phyloP scores from a whole-genome alignment of 1,140 invertebrate species.

The Piezodorus guildinii region DNA sequence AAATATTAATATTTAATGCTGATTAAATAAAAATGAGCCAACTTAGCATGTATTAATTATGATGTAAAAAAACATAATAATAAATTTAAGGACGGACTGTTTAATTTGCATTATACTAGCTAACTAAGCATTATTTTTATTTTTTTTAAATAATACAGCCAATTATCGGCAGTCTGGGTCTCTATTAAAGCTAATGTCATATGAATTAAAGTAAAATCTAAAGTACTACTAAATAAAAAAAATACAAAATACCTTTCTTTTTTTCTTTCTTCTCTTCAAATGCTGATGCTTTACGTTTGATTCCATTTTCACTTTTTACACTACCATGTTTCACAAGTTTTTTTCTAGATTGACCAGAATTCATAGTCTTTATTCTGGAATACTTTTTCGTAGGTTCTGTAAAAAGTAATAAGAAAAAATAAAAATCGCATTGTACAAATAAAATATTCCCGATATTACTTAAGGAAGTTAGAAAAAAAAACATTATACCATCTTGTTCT shows the following conservation, averaged over 20 bases:
- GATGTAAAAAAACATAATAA: not conserved
- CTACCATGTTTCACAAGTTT: not conserved
- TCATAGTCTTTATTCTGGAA: conserved; percentile 11
- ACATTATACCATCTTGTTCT: not conserved
- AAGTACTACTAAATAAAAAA: not conserved
- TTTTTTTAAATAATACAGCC: not conserved
- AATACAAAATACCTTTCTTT: not conserved
- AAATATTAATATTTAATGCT: no score
- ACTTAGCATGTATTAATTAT: no score
- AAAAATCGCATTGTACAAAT: not conserved
- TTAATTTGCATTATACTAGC: not conserved
- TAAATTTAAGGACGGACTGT: not conserved
- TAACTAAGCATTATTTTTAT: not conserved
- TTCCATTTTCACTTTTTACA: conserved; percentile 5
- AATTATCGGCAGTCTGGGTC: no score
- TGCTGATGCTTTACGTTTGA: not conserved
- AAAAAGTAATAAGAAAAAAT: not conserved
- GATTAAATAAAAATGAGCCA: no score
- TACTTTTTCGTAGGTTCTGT: conserved; percentile 8
- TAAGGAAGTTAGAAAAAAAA: no score
- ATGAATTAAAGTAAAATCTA: not conserved
- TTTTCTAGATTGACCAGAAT: not conserved
- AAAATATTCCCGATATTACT: no score
- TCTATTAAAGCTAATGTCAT: no score
- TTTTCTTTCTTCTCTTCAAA: not conserved